Conservation (phyloP, 2,113 vertebrate species). For the Megaceryle torquata region DNA sequence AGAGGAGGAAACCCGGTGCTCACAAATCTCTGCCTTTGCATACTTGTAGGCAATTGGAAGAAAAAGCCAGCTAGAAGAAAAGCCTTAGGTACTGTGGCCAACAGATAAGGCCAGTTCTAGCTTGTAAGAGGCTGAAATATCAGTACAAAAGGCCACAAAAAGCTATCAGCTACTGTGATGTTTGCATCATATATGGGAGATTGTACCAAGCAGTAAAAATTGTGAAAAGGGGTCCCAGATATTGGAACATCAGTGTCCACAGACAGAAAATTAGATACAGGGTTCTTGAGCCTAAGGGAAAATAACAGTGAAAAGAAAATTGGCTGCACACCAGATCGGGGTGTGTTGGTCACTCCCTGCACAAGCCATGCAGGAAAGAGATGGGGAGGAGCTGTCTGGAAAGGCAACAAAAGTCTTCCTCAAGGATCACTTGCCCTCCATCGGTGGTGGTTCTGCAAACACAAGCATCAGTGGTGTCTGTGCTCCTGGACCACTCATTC, state of each 20-base stretch:
- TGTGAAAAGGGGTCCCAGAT: neutral
- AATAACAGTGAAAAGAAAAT: neutral
- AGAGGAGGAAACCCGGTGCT: conserved; percentile 2
- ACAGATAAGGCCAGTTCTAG: neutral
- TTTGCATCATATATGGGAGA: neutral
- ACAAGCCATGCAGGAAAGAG: neutral
- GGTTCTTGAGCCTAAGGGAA: neutral
- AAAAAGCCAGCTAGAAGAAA: conserved; percentile 19
- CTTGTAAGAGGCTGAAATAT: conserved; percentile 25
- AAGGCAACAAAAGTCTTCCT: neutral
- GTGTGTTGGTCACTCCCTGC: neutral
- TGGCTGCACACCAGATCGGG: neutral
- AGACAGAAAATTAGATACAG: neutral
- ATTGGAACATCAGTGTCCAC: neutral
- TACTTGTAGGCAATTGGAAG: neutral
- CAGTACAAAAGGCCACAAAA: conserved; percentile 10
- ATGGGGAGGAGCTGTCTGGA: neutral
- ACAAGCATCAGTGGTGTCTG: fast-evolving
- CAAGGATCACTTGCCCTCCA: neutral
- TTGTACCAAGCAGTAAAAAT: neutral
- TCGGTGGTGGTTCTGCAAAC: neutral
- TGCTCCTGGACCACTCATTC: neutral
- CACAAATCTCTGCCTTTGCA: neutral
- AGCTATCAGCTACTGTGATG: neutral
- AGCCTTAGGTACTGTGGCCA: conserved; percentile 4